phyloP scores from a whole-genome alignment of 2,797 vertebrate genomes.

The Pipistrellus pygmaeus region DNA sequence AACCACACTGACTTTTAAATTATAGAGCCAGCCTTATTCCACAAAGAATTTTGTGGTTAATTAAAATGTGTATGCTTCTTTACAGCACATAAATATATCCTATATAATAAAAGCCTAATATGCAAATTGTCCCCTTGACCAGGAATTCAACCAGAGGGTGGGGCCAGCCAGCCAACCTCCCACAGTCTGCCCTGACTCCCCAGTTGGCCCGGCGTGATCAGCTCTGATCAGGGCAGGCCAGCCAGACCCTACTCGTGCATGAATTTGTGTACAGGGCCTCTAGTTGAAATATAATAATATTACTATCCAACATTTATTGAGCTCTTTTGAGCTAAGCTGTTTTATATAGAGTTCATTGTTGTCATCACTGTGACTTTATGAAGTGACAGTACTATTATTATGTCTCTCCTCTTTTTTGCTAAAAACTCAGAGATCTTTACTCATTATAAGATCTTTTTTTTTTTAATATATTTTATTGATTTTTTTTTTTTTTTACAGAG shows the following conservation, averaged over 20 bases:
- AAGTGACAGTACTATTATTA: background rate
- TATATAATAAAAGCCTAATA: too few species aligned
- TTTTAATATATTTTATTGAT: too few species aligned
- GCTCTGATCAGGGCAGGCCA: too few species aligned
- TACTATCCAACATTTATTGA: background rate
- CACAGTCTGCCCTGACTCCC: too few species aligned
- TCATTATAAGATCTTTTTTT: background rate
- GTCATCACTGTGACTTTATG: background rate
- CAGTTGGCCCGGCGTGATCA: rapidly evolving
- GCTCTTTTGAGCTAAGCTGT: background rate
- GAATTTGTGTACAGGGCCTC: too few species aligned
- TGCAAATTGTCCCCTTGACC: too few species aligned
- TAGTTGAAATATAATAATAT: background rate
- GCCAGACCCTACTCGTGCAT: too few species aligned
- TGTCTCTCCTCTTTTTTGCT: background rate
- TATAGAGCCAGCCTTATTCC: background rate
- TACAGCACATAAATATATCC: background rate
- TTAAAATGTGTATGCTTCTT: background rate
- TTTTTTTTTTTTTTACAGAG: too few species aligned
- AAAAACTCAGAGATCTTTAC: constrained; percentile 10
- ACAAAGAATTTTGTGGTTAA: background rate
- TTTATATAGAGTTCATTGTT: constrained; percentile 29
- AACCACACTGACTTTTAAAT: background rate
- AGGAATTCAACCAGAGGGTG: too few species aligned
- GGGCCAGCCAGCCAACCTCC: too few species aligned